These are phyloP conservation scores for Teleogryllus oceanicus DNA, from an alignment of 2,888 invertebrate genomes.

Conservation along the genomic window DNA sequence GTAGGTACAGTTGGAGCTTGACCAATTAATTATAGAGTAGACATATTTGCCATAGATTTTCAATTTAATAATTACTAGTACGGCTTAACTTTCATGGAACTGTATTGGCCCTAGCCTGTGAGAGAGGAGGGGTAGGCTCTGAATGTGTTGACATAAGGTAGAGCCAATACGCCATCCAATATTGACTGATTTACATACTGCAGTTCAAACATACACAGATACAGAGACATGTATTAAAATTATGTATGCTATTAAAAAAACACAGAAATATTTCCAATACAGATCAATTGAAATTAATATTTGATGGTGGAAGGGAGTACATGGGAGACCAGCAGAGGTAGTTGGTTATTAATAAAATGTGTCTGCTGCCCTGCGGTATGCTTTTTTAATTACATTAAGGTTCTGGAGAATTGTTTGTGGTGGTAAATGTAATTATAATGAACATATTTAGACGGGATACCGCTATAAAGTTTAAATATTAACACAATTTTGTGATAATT, in stretches of 20 bases:
- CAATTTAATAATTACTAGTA: conserved; percentile 33
- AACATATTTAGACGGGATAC: conserved; percentile 18
- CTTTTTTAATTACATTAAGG: conserved; percentile 18
- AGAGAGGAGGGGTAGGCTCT: conserved; percentile 4
- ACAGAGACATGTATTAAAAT: conserved; percentile 18
- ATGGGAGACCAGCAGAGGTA: conserved; percentile 18
- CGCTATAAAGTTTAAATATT: neutral
- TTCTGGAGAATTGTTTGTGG: conserved; percentile 18
- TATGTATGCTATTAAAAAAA: conserved; percentile 3
- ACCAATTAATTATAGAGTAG: conserved; percentile 31
- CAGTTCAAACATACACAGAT: conserved; percentile 6
- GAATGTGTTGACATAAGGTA: conserved; percentile 20
- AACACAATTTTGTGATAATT: conserved; percentile 11
- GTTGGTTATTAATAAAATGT: conserved; percentile 18
- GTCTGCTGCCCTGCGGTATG: neutral
- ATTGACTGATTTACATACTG: conserved; percentile 25
- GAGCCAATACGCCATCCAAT: conserved; percentile 24
- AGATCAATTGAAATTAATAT: conserved; percentile 7
- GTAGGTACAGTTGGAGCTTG: conserved; percentile 10
- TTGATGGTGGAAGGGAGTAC: neutral
- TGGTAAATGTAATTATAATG: conserved; percentile 18
- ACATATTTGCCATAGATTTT: conserved; percentile 31
- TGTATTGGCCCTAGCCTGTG: conserved; percentile 7
- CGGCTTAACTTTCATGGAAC: conserved; percentile 22
- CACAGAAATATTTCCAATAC: conserved; percentile 6